Base-by-base conservation (phyloP, 1,140 invertebrate genomes). In the Cotesia vestalis region DNA sequence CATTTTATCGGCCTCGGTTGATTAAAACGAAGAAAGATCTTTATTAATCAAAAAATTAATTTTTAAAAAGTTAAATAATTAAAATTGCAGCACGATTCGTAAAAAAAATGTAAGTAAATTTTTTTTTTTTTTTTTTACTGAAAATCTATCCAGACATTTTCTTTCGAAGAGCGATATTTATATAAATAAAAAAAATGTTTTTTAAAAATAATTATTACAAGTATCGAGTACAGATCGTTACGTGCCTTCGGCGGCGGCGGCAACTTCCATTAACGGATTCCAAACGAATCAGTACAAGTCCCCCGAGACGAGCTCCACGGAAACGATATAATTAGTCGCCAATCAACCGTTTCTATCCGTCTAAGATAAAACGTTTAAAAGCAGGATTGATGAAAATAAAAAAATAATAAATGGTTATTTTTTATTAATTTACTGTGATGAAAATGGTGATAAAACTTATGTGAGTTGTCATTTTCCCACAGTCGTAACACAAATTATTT, bases 231-330 rank as follows among this genome's bases (percentile, higher is more conserved):
- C 14, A 46, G 46, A 66, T 66, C 62, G 69, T 71, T 71, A 71
- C 61, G 20, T 64, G 62, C 66, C 40, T 46, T 46, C 40, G 8
- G 40, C 66, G 69, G 62, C 52, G 40, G 40, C 66, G 69, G 62
- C 52, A 46, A 66, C 61, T 55, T 27, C 69, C 69, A 71, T 71
- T 71, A 64, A 70, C 51, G 69, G 69, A 70, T 70, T 70, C 69
- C 46, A 70, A 52, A 70, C 61, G 69, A 71, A 71, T 71, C 61
- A 61, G 69, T 71, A 71, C 69, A 64, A 71, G 62, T 71, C 69
- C 69, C 69, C 4, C 35, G 62, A 71, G 69, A 71, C 59, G 62
- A 71, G 40, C 51, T 64, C 27, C 17, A 61, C 9, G 27, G 40
- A 12, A 71, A 71, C 34, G 62, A 66, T 35, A 71, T 64, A 71